phyloP scores from a whole-genome alignment of 2,113 vertebrate species.

The Zapus hudsonius region DNA sequence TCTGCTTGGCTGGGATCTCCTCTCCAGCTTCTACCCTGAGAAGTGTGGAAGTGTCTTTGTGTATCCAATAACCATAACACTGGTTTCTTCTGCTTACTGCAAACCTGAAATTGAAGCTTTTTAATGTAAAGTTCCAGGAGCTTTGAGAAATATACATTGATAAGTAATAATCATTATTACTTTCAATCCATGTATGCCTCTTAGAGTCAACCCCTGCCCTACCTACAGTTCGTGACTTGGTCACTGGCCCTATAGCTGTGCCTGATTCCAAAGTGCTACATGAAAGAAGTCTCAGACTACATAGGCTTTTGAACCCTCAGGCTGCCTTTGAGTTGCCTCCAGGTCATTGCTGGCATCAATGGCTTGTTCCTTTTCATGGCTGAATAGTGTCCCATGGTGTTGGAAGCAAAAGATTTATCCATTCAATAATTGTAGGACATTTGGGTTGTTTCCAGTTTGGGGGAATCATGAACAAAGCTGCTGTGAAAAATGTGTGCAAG shows the following conservation, averaged over 20 bases:
- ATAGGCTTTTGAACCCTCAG: not conserved
- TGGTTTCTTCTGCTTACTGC: not conserved
- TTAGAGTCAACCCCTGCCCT: too few relatives aligned
- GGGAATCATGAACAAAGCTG: not conserved
- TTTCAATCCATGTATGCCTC: not conserved
- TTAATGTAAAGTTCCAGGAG: not conserved
- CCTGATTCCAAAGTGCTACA: not conserved
- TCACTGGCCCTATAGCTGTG: not conserved
- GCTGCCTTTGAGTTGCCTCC: not conserved
- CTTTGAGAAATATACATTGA: not conserved
- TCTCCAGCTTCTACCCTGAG: not conserved
- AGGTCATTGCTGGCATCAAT: not conserved
- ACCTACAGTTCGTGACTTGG: too few relatives aligned
- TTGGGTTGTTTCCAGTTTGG: not conserved
- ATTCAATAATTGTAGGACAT: not conserved
- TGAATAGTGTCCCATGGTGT: not conserved
- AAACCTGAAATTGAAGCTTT: not conserved
- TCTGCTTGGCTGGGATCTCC: not conserved
- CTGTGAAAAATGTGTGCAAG: fast-evolving
- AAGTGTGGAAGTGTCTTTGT: not conserved
- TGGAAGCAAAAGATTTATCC: too few relatives aligned
- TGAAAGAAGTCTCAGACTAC: not conserved
- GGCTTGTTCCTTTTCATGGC: not conserved
- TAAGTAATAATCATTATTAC: not conserved
- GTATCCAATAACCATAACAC: not conserved